These are phyloP conservation scores for Masnerella sp. DNA, from an alignment of 2,888 invertebrate genomes.

Conservation along the genomic window DNA sequence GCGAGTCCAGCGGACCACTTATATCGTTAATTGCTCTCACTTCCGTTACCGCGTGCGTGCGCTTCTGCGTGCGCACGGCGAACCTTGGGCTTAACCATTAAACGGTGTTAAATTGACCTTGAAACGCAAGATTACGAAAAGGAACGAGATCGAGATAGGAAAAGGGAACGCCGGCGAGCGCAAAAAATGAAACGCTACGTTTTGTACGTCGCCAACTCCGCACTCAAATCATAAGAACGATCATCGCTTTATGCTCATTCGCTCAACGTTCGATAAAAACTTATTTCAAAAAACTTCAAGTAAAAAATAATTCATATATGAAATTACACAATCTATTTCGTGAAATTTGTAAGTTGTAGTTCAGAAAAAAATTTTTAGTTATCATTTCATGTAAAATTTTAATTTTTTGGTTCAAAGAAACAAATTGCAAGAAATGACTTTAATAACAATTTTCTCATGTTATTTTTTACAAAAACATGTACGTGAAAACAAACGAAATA, in stretches of 20 bases:
- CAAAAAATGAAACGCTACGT: conserved; percentile 25
- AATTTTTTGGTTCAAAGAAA: too few relatives aligned
- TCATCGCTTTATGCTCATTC: conserved; percentile 11
- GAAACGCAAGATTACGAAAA: conserved; percentile 55
- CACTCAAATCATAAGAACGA: neutral
- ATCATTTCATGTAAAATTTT: too few relatives aligned
- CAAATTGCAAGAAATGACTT: too few relatives aligned
- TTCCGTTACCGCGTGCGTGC: conserved; percentile 73
- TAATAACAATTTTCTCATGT: too few relatives aligned
- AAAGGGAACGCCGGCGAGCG: conserved; percentile 6
- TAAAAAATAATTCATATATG: too few relatives aligned
- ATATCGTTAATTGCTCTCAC: conserved; percentile 78
- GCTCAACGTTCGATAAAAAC: neutral
- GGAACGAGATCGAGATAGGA: conserved; percentile 42
- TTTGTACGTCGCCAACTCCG: conserved; percentile 7
- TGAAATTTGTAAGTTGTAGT: too few relatives aligned
- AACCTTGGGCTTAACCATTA: conserved; percentile 57
- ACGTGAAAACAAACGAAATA: too few relatives aligned
- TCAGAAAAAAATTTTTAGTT: too few relatives aligned
- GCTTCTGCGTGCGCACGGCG: conserved; percentile 53
- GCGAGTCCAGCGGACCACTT: conserved; percentile 77
- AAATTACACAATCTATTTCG: too few relatives aligned
- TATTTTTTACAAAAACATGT: too few relatives aligned
- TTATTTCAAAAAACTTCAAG: neutral
- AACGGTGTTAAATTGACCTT: conserved; percentile 62